A percentile compares a stretch with the other conserved stretches of the same genome.
phyloP scores from a whole-genome alignment of 2,888 invertebrate genomes.

The Pyrrhia umbra region DNA sequence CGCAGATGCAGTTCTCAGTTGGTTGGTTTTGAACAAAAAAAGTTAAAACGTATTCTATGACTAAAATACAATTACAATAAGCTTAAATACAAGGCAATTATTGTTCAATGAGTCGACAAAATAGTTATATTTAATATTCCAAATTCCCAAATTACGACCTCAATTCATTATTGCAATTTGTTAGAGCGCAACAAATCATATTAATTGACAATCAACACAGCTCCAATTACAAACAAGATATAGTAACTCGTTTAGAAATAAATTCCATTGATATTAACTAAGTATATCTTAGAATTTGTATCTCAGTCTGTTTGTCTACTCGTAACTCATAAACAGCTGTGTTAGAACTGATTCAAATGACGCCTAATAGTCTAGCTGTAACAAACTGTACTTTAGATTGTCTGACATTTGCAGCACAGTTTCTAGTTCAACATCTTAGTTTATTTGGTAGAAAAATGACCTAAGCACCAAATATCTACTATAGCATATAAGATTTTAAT shows the following conservation, averaged over 20 bases:
- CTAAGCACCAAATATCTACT: not conserved
- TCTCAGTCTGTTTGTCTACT: slow-evolving; percentile 45
- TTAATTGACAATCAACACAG: slow-evolving; percentile 62
- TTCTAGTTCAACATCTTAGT: slow-evolving; percentile 3
- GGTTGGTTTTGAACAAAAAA: not conserved
- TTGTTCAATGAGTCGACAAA: slow-evolving; percentile 10
- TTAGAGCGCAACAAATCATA: slow-evolving; percentile 53
- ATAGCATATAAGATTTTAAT: slow-evolving; percentile 8
- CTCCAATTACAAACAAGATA: slow-evolving; percentile 58
- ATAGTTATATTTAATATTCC: slow-evolving; percentile 19
- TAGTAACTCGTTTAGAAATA: slow-evolving; percentile 54
- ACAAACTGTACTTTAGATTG: slow-evolving; percentile 27
- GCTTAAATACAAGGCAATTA: too few species aligned
- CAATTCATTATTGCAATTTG: slow-evolving; percentile 42
- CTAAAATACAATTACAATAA: too few species aligned
- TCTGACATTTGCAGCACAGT: slow-evolving; percentile 18
- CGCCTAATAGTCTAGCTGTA: slow-evolving; percentile 47
- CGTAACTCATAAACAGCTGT: slow-evolving; percentile 31
- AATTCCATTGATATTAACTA: slow-evolving; percentile 50
- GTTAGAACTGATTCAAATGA: slow-evolving; percentile 27
- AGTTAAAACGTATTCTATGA: too few species aligned
- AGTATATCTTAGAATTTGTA: slow-evolving; percentile 36
- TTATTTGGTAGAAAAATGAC: not conserved
- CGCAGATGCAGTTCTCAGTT: not conserved
- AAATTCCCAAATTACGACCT: slow-evolving; percentile 38